A percentile compares a stretch with the other conserved stretches of the same genome.
phyloP scores from a whole-genome alignment of 2,113 vertebrate species.

The Ammospiza caudacuta region DNA sequence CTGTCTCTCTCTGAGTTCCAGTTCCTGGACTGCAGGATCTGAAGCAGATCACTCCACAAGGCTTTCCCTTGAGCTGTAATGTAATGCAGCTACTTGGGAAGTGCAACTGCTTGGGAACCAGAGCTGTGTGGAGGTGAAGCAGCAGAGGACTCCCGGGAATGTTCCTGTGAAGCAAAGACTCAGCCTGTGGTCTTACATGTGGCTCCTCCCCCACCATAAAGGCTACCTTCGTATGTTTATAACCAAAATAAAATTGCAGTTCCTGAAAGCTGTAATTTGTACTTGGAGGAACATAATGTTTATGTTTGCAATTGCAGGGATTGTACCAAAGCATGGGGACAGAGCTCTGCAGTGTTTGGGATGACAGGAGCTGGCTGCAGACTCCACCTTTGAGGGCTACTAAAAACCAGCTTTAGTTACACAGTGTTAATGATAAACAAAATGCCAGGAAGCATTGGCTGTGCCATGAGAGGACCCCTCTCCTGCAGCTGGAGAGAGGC shows the following conservation, averaged over 20 bases:
- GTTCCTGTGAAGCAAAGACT: not conserved
- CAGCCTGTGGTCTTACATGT: not conserved
- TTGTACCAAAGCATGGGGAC: not conserved
- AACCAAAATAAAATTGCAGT: constrained; percentile 35
- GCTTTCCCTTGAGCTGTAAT: not conserved
- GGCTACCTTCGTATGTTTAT: constrained; percentile 18
- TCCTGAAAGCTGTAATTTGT: constrained; percentile 5
- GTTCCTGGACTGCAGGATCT: not conserved
- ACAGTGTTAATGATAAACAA: constrained; percentile 18
- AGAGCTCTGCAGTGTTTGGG: constrained; percentile 24
- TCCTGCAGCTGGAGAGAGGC: not conserved
- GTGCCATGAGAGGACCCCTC: not conserved
- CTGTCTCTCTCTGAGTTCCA: not conserved
- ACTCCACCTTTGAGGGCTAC: not conserved
- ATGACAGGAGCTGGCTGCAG: not conserved
- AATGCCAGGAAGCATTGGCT: not conserved
- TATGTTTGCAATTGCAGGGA: constrained; percentile 2
- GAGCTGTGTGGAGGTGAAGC: not conserved
- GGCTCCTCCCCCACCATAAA: not conserved
- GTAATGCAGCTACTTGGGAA: not conserved
- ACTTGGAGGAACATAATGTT: not conserved
- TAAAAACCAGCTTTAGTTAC: not conserved
- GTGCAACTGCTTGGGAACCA: not conserved
- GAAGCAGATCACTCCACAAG: not conserved
- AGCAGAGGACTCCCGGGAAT: not conserved